Conservation (phyloP, 2,113 vertebrate genomes). For the Neolamprologus toae region DNA sequence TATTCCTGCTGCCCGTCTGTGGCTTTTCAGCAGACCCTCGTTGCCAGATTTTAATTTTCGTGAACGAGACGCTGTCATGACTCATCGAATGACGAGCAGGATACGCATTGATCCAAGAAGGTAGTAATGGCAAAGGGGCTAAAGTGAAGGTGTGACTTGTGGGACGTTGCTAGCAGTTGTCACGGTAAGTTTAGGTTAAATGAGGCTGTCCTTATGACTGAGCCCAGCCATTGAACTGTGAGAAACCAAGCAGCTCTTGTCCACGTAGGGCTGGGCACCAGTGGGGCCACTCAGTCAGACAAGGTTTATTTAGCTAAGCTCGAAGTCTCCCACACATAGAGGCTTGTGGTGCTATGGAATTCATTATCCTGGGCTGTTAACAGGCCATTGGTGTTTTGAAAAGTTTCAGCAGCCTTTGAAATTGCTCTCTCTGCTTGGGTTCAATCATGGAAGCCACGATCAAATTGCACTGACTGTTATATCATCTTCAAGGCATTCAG, state of each 20-base stretch:
- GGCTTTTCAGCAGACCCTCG: not conserved
- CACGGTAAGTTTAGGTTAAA: slow-evolving; percentile 25
- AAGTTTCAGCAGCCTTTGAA: slow-evolving; percentile 54
- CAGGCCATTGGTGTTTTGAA: slow-evolving; percentile 52
- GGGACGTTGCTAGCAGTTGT: slow-evolving; percentile 22
- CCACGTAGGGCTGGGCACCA: slow-evolving; percentile 35
- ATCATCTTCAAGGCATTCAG: slow-evolving; percentile 21
- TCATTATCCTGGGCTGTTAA: slow-evolving; percentile 48
- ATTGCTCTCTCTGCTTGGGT: slow-evolving; percentile 21
- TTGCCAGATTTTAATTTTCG: not conserved
- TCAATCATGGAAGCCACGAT: slow-evolving; percentile 23
- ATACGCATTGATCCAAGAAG: not conserved
- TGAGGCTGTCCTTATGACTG: slow-evolving; percentile 30
- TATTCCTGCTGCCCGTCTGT: not conserved
- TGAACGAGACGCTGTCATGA: not conserved
- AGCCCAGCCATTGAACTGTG: slow-evolving; percentile 44
- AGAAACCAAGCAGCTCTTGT: slow-evolving; percentile 32
- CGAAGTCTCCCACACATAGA: slow-evolving; percentile 44
- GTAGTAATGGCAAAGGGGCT: not conserved
- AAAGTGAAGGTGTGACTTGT: slow-evolving; percentile 12
- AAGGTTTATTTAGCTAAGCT: slow-evolving; percentile 66
- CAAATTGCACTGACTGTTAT: slow-evolving; percentile 25
- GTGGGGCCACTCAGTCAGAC: slow-evolving; percentile 51
- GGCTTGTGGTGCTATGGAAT: slow-evolving; percentile 42
- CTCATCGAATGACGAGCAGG: not conserved